These are phyloP conservation scores for Panulirus ornatus DNA, from an alignment of 1,140 invertebrate species.

Conservation along the genomic window DNA sequence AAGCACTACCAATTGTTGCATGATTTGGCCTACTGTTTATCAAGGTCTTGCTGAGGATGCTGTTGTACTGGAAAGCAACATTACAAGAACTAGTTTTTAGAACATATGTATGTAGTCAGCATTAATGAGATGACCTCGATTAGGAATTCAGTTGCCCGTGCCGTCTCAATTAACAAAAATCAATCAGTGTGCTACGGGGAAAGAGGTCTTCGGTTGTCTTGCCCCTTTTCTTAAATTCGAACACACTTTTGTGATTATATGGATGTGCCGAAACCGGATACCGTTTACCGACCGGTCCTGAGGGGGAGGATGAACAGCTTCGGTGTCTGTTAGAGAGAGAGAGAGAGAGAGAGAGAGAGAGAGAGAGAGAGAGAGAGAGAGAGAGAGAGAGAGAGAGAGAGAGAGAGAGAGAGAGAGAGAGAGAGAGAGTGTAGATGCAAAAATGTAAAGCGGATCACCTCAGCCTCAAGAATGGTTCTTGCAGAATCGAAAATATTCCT, in stretches of 20 bases:
- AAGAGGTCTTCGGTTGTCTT: neutral
- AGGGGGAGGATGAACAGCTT: neutral
- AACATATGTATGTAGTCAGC: too few species aligned
- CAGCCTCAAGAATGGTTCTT: too few species aligned
- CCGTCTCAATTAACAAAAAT: neutral
- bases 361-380: neutral
- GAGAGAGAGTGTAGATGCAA: neutral
- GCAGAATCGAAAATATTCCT: too few species aligned
- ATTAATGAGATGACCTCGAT: too few species aligned
- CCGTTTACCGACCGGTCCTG: too few species aligned
- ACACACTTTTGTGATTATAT: neutral
- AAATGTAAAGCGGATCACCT: neutral
- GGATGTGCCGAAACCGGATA: neutral
- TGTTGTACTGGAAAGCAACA: too few species aligned
- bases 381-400: slow-evolving; percentile 8
- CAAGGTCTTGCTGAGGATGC: too few species aligned
- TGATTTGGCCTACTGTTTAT: too few species aligned
- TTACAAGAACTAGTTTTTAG: too few species aligned
- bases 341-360: slow-evolving; percentile 22
- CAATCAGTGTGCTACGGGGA: neutral
- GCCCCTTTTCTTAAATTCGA: neutral
- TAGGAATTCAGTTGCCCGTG: neutral
- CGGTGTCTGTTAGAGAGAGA: neutral
- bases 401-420: neutral
- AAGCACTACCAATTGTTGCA: too few species aligned